Conservation (phyloP, 2,888 invertebrate species). For the Hypolimnas misippus region DNA sequence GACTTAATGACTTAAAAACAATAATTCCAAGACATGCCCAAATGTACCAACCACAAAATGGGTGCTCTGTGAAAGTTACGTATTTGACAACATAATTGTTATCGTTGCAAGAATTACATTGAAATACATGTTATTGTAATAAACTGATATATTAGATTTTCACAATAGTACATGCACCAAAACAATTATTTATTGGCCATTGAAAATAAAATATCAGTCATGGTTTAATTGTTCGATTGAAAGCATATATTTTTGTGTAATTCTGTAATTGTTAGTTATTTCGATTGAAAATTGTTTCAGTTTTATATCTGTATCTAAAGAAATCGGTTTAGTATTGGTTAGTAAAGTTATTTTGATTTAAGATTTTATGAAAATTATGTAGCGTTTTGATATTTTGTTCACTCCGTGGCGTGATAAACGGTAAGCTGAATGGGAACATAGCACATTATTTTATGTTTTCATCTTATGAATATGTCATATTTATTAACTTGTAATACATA, state of each 20-base stretch:
- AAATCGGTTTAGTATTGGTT: background rate
- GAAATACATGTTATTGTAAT: constrained; percentile 14
- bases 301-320: constrained; percentile 7
- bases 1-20: background rate
- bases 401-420: background rate
- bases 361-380: background rate
- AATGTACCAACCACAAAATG: background rate
- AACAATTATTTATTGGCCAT: constrained; percentile 17
- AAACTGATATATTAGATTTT: constrained; percentile 11
- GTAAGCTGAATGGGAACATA: background rate
- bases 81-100: constrained; percentile 23
- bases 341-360: background rate
- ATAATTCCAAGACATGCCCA: background rate
- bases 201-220: constrained; percentile 7
- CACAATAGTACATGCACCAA: constrained; percentile 17
- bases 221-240: constrained; percentile 13
- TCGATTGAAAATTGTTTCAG: background rate
- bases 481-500: too few relatives aligned
- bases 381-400: background rate
- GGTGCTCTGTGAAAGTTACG: background rate
- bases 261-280: constrained; percentile 13
- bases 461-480: too few relatives aligned
- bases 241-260: constrained; percentile 6
- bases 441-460: background rate
- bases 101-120: constrained; percentile 12